Evolutionary conservation across 2,113 vertebrate species (phyloP), one percentile per base, ranked within the genome.

Genomic region (Thymallus thymallus): DNA sequence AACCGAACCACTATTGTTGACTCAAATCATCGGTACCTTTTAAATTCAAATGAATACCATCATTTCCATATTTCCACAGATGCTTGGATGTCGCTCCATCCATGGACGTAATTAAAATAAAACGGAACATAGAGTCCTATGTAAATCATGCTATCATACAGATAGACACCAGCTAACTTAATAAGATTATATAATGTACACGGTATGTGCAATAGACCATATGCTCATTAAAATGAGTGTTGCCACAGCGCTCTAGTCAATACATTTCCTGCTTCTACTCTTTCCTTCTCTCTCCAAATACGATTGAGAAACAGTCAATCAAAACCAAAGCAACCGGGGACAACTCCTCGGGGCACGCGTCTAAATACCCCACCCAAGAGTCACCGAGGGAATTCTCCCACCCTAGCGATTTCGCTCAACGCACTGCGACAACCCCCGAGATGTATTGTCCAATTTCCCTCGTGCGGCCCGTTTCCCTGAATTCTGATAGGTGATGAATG

Each of bases 201-300:
- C 71, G 3, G 62, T 3, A 69, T 70, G 29, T 13, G 68, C 61
- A 72, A 30, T 46, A 3, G 45, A 63, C 66, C 3, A 6, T 77
- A 75, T 18, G 5, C 35, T 41, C 12, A 82, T 78, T 81, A 79
- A 51, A 79, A 79, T 71, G 6, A 55, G 45, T 56, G 13, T 41
- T 70, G 26, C 2, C 0, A 32, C 48, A 32, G 5, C 55, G 12
- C 16, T 10, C 35, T 46, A 23, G 76, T 80, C 64, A 65, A 66
- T 65, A 72, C 1, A 24, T 51, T 35, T 65, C 23, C n/a, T 32
- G 0, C 10, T 30, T 41, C 29, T 22, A 68, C 48, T 66, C 63
- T 70, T 20, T 20, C 20, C 29, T 24, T 60, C 48, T 63, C 51
- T 70, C 29, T 55, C 29, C 69, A 26, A 61, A 23, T 41, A 68